Evolutionary conservation across 2,797 vertebrate species (phyloP).

Genomic region (Limosa lapponica): DNA sequence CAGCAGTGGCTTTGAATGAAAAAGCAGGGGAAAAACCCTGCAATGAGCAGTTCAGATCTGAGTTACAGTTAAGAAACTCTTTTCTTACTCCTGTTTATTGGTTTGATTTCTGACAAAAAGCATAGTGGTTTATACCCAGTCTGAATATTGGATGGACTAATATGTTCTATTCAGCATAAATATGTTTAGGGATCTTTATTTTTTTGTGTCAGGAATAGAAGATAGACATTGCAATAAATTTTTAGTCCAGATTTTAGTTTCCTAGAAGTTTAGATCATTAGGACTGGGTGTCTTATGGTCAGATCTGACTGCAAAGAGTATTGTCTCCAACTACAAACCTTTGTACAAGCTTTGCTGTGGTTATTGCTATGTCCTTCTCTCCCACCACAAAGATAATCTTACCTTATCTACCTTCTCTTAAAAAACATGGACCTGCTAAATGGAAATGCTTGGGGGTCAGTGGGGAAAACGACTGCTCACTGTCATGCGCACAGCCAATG

Average conservation of each 20-base stretch:
- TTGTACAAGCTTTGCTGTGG: not conserved
- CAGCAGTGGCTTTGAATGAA: not conserved
- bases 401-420: not conserved
- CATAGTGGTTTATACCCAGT: not conserved
- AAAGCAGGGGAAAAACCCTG: not conserved
- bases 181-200: not conserved
- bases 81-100: not conserved
- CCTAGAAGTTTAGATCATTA: not conserved
- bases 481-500: not conserved
- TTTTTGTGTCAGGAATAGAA: not conserved
- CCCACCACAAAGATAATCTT: not conserved
- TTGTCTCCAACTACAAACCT: not conserved
- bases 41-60: not conserved
- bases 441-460: not conserved
- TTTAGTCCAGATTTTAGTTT: not conserved
- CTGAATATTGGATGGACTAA: not conserved
- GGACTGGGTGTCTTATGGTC: not conserved
- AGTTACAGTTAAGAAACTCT: not conserved
- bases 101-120: not conserved
- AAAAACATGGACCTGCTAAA: not conserved
- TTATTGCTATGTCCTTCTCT: not conserved
- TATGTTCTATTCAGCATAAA: not conserved
- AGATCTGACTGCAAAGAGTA: not conserved
- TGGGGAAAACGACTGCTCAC: not conserved
- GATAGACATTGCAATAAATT: not conserved